A percentile compares a stretch with the other conserved stretches of the same genome.
Evolutionary conservation across 2,113 vertebrate genomes (phyloP).

Genomic region (Pelecanus crispus): DNA sequence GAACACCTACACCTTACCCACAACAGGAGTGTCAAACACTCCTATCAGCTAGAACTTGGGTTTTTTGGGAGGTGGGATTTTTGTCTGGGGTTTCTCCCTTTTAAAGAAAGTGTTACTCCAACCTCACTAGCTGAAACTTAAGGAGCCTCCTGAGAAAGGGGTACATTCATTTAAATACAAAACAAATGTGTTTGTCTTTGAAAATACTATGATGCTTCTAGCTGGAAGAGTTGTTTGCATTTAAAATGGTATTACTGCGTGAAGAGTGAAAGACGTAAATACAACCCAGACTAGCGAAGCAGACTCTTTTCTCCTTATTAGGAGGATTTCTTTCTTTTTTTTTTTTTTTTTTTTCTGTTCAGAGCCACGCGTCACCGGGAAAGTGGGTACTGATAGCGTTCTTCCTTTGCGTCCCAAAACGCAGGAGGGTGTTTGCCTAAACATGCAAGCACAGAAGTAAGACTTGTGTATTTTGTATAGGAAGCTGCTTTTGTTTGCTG

Average conservation of each 20-base stretch:
- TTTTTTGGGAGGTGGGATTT: neutral
- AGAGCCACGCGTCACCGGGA: neutral
- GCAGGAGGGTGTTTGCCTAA: conserved; percentile 36
- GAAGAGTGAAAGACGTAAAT: neutral
- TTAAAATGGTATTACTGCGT: neutral
- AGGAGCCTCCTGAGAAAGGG: neutral
- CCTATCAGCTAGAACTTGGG: neutral
- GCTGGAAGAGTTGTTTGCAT: neutral
- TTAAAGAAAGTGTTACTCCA: neutral
- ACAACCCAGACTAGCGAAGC: neutral
- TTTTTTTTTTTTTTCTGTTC: neutral
- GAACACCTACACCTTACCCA: neutral
- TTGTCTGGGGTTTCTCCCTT: neutral
- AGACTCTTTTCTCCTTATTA: neutral
- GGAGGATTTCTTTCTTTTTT: neutral
- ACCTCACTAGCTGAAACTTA: neutral
- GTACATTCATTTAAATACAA: conserved; percentile 3
- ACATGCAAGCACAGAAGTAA: neutral
- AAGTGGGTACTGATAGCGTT: neutral
- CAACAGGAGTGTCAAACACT: neutral
- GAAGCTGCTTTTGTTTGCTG: conserved; percentile 53
- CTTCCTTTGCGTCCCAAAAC: neutral
- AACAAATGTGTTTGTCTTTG: conserved; percentile 20
- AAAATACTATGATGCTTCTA: neutral
- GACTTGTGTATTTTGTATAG: conserved; percentile 45